phyloP scores from a whole-genome alignment of 2,888 invertebrate genomes.

The Lissonota sp. region DNA sequence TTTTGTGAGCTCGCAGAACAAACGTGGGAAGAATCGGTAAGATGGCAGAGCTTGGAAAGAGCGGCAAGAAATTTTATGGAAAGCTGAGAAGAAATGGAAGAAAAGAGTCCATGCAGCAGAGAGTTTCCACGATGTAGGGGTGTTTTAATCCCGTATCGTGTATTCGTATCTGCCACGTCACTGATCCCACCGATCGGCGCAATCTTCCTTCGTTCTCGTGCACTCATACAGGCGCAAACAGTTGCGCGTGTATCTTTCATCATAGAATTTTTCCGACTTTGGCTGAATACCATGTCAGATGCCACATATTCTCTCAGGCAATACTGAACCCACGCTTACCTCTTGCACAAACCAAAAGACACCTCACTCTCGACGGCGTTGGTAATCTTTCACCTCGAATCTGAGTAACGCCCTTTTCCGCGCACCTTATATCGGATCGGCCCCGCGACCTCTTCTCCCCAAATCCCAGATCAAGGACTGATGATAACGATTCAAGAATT shows the following conservation, averaged over 20 bases:
- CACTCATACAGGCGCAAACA: no score
- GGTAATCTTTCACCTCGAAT: conserved; percentile 70
- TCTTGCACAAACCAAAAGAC: conserved; percentile 39
- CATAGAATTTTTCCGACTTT: conserved; percentile 10
- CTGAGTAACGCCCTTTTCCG: conserved; percentile 71
- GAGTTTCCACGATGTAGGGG: conserved; percentile 13
- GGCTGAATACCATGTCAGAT: conserved; percentile 38
- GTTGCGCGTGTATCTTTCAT: conserved; percentile 28
- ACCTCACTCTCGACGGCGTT: conserved; percentile 35
- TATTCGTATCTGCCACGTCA: conserved; percentile 80
- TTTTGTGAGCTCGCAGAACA: conserved; percentile 67
- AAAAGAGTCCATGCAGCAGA: not conserved
- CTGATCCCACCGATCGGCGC: conserved; percentile 63
- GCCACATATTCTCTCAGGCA: conserved; percentile 2
- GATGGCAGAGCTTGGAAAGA: conserved; percentile 44
- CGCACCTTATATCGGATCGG: conserved; percentile 79
- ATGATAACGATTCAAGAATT: conserved; percentile 80
- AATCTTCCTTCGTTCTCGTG: conserved; percentile 24
- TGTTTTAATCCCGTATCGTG: conserved; percentile 73
- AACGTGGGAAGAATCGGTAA: conserved; percentile 40
- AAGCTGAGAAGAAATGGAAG: conserved; percentile 13
- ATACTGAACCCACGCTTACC: conserved; percentile 20
- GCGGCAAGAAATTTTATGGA: conserved; percentile 45
- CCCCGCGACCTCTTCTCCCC: conserved; percentile 25
- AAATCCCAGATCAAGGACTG: conserved; percentile 49